Conservation (phyloP, 2,888 invertebrate species). For the Aquatica leii region DNA sequence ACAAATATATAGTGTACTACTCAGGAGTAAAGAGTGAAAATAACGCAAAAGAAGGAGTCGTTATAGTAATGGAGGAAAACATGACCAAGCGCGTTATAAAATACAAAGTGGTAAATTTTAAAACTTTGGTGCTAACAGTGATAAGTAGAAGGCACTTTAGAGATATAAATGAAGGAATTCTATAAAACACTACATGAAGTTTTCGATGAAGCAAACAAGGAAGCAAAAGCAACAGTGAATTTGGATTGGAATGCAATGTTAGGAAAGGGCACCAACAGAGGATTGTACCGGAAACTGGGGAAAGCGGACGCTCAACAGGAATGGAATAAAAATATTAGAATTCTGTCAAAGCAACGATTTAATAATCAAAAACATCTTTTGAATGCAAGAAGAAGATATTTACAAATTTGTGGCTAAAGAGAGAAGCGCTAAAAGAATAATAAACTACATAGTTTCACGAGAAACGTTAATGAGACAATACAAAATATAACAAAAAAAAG, state of each 20-base stretch:
- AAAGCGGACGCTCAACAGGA: background rate
- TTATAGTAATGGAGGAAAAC: background rate
- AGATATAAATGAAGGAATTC: background rate
- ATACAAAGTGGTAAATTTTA: background rate
- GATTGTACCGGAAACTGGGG: background rate
- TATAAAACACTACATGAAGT: too few species aligned
- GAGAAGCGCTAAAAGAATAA: too few species aligned
- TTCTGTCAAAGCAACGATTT: background rate
- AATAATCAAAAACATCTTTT: background rate
- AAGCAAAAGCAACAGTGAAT: background rate
- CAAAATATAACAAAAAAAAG: background rate
- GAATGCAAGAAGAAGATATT: background rate
- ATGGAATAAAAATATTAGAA: background rate
- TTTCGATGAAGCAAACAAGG: too few species aligned
- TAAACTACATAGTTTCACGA: background rate
- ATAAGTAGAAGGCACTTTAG: background rate
- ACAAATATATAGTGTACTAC: too few species aligned
- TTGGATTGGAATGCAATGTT: background rate
- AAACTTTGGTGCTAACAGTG: background rate
- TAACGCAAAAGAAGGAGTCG: background rate
- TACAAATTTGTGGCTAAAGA: background rate
- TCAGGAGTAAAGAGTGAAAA: constrained; percentile 1
- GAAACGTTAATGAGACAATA: too few species aligned
- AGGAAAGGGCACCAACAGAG: background rate
- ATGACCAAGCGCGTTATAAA: background rate